phyloP scores from a whole-genome alignment of 2,888 invertebrate species.

The Parascotia fuliginaria region DNA sequence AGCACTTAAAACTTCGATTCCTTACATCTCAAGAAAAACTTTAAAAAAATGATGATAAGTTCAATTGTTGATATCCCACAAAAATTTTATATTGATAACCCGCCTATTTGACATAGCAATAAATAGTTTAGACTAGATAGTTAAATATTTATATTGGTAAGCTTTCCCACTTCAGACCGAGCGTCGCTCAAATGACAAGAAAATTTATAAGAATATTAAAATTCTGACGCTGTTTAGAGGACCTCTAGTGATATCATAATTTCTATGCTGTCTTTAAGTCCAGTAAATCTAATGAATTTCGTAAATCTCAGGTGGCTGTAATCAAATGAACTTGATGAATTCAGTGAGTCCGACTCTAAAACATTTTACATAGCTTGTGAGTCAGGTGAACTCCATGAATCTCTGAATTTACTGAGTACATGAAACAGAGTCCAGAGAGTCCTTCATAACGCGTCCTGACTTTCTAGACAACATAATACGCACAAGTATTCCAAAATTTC shows the following conservation, averaged over 20 bases:
- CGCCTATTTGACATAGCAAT: slow-evolving; percentile 85
- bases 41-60: slow-evolving; percentile 50
- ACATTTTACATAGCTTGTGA: no score
- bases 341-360: neutral
- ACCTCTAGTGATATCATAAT: neutral
- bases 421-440: slow-evolving; percentile 7
- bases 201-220: slow-evolving; percentile 21
- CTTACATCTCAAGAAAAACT: slow-evolving; percentile 28
- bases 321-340: no score
- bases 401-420: no score
- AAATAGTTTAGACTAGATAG: slow-evolving; percentile 83
- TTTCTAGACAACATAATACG: slow-evolving; percentile 49
- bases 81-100: slow-evolving; percentile 76
- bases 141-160: slow-evolving; percentile 72
- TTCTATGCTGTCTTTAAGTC: no score
- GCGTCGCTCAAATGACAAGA: slow-evolving; percentile 56
- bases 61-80: slow-evolving; percentile 71
- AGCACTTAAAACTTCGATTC: slow-evolving; percentile 35
- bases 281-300: no score
- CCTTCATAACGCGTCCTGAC: slow-evolving; percentile 1
- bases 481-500: slow-evolving; percentile 54
- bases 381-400: no score
- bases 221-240: neutral
- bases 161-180: slow-evolving; percentile 66
- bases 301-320: no score